Conservation (phyloP, 2,888 invertebrate genomes). For the Drosophila conformis region DNA sequence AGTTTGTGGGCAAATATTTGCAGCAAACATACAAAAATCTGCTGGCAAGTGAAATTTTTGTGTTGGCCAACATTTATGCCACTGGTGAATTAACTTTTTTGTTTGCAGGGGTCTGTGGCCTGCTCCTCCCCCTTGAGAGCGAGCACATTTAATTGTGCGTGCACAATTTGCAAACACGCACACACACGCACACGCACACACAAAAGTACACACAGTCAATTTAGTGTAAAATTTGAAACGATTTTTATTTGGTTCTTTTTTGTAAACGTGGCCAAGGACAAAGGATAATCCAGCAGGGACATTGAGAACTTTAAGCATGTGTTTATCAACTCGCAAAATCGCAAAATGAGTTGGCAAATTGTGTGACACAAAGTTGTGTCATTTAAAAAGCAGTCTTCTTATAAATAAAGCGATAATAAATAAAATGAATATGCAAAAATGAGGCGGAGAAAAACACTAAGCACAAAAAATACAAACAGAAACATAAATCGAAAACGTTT, state of each 20-base stretch:
- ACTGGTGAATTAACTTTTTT: slow-evolving; percentile 43
- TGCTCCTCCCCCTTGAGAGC: slow-evolving; percentile 13
- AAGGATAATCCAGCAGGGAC: slow-evolving; percentile 28
- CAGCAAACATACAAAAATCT: slow-evolving; percentile 29
- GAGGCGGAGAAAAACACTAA: slow-evolving; percentile 1
- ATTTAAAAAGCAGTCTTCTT: slow-evolving; percentile 23
- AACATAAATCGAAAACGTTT: slow-evolving; percentile 14
- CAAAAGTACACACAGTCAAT: slow-evolving; percentile 55
- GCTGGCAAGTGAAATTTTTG: slow-evolving; percentile 15
- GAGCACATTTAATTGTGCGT: slow-evolving; percentile 75
- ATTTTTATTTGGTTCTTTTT: slow-evolving; percentile 6
- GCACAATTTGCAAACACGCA: slow-evolving; percentile 58
- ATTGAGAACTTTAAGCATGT: slow-evolving; percentile 54
- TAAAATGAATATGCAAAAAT: slow-evolving; percentile 39
- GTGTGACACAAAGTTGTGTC: slow-evolving; percentile 65
- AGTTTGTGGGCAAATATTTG: slow-evolving; percentile 46
- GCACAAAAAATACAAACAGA: not conserved
- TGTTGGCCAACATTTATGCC: slow-evolving; percentile 40
- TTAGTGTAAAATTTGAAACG: slow-evolving; percentile 74
- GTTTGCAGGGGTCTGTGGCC: not conserved
- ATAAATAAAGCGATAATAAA: slow-evolving; percentile 6
- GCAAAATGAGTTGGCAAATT: slow-evolving; percentile 50
- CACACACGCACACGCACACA: slow-evolving; percentile 19
- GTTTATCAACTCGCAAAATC: slow-evolving; percentile 44
- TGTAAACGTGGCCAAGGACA: slow-evolving; percentile 43